Base-by-base conservation (phyloP, 2,797 vertebrate species). In the Sebastes paucispinis region DNA sequence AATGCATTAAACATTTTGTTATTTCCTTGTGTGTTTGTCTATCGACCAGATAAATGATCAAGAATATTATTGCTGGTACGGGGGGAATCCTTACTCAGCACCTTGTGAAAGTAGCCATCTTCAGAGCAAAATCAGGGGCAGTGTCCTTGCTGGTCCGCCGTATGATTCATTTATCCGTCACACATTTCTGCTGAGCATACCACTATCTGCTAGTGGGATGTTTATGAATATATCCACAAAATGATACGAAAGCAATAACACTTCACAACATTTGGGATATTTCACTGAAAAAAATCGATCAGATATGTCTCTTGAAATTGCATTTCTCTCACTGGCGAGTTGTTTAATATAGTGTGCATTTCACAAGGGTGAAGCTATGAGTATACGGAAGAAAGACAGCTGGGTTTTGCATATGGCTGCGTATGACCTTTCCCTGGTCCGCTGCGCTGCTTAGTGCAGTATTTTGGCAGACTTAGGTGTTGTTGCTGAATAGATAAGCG, bases 201-300 rank as follows among this genome's bases (percentile, higher is more conserved):
- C 73, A 82, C 84, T 88, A 86, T 90, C 82, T 81, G 84, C 80
- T 73, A 4, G 52, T 82, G 64, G 79, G 76, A 84, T 86, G 87
- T 87, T 91, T 90, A 90, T 92, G 87, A 91, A 90, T 89, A 88
- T 39, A 86, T 89, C 89, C 82, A 47, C 82, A 82, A 84, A 89
- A 86, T 85, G 74, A 91, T 88, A 92, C 81, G 89, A 92, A 88
- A 84, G 92, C 86, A 93, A 92, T 92, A 93, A 91, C 88, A 89
- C 80, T 89, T 90, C 78, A 83, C 87, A 50, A 74, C 75, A 91
- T 91, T 88, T 64, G 52, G 76, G 74, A 77, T 89, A 84, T 90
- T 93, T 87, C 66, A 10, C 76, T 27, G 73, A 63, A 83, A 83
- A 93, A 83, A 92, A 93, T 91, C 72, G 70, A 93, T 93, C 80